Evolutionary conservation across 2,113 vertebrate species (phyloP).

Genomic region (Clarias macrocephalus): DNA sequence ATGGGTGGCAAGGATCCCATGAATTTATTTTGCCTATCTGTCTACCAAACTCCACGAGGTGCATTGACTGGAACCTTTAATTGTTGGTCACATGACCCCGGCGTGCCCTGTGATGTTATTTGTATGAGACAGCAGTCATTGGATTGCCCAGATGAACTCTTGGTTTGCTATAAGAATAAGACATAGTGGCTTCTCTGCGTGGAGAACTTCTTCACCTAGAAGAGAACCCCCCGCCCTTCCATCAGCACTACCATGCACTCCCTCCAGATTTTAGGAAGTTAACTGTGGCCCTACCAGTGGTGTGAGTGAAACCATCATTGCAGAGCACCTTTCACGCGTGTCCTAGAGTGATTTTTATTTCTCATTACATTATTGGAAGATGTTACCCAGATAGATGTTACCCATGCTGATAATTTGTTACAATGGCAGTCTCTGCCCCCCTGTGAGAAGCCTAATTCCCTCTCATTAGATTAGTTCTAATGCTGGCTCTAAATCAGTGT

Average conservation of each 20-base stretch:
- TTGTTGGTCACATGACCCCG: background rate
- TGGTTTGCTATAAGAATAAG: background rate
- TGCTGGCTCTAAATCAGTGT: background rate
- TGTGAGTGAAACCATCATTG: background rate
- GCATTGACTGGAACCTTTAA: background rate
- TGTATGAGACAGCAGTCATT: background rate
- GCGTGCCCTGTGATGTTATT: background rate
- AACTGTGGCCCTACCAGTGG: background rate
- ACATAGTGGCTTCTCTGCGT: background rate
- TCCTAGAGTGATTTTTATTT: background rate
- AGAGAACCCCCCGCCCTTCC: too few relatives aligned
- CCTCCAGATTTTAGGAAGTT: background rate
- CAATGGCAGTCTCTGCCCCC: background rate
- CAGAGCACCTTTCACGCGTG: background rate
- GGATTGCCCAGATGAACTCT: background rate
- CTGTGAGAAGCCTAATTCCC: background rate
- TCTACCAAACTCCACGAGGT: background rate
- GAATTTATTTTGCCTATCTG: background rate
- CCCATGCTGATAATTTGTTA: slow-evolving; percentile 1
- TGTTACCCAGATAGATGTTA: background rate
- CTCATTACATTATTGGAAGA: background rate
- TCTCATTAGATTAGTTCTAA: slow-evolving; percentile 12
- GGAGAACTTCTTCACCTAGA: background rate
- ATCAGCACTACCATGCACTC: background rate
- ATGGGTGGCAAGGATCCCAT: too few relatives aligned